Evolutionary conservation across 1,140 invertebrate genomes (phyloP), one percentile per base, ranked within the genome.

Genomic region (Gonioctena quinquepunctata): DNA sequence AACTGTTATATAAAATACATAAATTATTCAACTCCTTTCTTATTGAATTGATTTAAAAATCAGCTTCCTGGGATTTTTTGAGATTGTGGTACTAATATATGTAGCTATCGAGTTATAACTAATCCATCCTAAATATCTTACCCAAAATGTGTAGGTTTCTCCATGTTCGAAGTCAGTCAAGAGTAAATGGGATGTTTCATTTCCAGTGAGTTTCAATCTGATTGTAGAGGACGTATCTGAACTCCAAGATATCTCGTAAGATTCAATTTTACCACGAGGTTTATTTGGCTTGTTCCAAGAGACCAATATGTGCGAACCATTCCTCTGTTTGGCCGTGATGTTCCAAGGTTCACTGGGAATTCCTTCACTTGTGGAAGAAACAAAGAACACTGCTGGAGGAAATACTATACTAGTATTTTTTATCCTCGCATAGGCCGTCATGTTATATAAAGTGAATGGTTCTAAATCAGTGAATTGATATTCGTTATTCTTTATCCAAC

Each of bases 71-170:
- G n/a, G n/a, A n/a, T n/a, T n/a, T n/a, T n/a, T n/a, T n/a, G n/a
- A n/a, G n/a, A n/a, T n/a, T n/a, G n/a, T n/a, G n/a, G n/a, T n/a
- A n/a, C n/a, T n/a, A n/a, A n/a, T n/a, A n/a, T n/a, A n/a, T n/a
- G n/a, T n/a, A n/a, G n/a, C n/a, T n/a, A n/a, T n/a, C n/a, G n/a
- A n/a, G n/a, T n/a, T n/a, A n/a, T n/a, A 11, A 42, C 2, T 11
- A 42, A n/a, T 3, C 3, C 16, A 42, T n/a, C 16, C 8, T 42
- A 18, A 27, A 68, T 2, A n/a, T 83, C 83, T 84, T 81, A 92
- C 91, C 90, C 90, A 93, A 83, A 94, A 93, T 0, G 89, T 89
- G 80, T 94, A 94, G 63, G 88, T 88, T 2, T 78, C 82, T 18
- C 87, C 86, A 16, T 88, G 85, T 60, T 86, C 83, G 73, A 92